These are phyloP conservation scores for Cataglyphis hispanica DNA, from an alignment of 1,140 invertebrate species.

Conservation along the genomic window DNA sequence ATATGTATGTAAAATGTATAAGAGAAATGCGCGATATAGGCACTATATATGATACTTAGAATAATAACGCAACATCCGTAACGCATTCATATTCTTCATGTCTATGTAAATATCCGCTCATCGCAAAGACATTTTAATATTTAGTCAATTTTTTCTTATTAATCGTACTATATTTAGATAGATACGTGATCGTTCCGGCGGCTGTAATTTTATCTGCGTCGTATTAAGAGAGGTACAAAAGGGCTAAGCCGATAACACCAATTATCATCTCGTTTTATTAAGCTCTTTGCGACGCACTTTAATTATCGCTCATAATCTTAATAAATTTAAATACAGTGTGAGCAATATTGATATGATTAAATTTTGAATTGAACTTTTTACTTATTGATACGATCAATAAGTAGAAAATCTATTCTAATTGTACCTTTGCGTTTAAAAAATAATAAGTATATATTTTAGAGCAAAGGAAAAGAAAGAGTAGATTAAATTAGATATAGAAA, in stretches of 20 bases:
- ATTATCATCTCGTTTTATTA: conserved; percentile 35
- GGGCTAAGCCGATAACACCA: conserved; percentile 48
- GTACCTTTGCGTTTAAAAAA: background rate
- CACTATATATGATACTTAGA: conserved; percentile 58
- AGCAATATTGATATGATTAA: background rate
- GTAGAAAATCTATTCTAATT: background rate
- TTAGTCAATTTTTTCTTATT: conserved; percentile 4
- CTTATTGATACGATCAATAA: background rate
- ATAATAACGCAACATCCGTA: conserved; percentile 57
- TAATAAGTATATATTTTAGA: background rate
- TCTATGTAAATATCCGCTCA: background rate
- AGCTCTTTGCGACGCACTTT: conserved; percentile 10
- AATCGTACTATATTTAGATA: background rate
- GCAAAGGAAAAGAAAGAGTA: background rate
- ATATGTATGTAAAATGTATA: conserved; percentile 5
- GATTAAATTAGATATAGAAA: background rate
- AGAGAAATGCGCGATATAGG: conserved; percentile 27
- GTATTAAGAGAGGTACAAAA: background rate
- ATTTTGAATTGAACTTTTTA: too few species aligned
- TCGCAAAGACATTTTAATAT: too few species aligned
- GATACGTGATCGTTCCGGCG: background rate
- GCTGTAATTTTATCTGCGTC: conserved; percentile 11
- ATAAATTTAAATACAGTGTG: background rate
- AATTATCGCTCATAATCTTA: background rate
- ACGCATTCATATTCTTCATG: conserved; percentile 11